A percentile compares a stretch with the other conserved stretches of the same genome.
Conservation (phyloP, 2,797 vertebrate species). For the Sandelia bainsii region DNA sequence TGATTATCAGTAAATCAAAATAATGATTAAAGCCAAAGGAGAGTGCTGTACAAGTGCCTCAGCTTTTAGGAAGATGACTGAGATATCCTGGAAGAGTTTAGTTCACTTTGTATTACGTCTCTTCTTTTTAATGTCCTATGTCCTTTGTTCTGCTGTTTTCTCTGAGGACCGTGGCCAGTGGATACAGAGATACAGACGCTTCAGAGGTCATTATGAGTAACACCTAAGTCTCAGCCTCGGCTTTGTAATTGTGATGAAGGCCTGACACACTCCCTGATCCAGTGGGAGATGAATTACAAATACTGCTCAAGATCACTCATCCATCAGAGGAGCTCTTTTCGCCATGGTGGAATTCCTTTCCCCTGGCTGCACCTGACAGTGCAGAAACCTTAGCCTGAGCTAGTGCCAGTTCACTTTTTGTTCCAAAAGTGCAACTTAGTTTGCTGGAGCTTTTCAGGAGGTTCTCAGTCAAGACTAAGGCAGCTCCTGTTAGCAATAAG, state of each 20-base stretch:
- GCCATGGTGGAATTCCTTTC: constrained; percentile 67
- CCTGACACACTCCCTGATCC: constrained; percentile 40
- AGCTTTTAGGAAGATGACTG: constrained; percentile 37
- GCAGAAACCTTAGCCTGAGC: constrained; percentile 61
- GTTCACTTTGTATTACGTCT: constrained; percentile 22
- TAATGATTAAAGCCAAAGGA: constrained; percentile 39
- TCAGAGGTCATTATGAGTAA: constrained; percentile 41
- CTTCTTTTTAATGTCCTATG: constrained; percentile 10
- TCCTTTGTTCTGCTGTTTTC: constrained; percentile 29
- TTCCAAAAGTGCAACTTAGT: constrained; percentile 60
- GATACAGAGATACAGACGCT: constrained; percentile 35
- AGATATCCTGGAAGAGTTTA: constrained; percentile 32
- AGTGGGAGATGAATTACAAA: constrained; percentile 68
- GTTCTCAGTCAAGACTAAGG: constrained; percentile 43
- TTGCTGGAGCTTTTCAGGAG: constrained; percentile 48
- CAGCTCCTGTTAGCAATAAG: constrained; percentile 48
- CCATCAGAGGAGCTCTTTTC: constrained; percentile 53
- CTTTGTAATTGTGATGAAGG: constrained; percentile 48
- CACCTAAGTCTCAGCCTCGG: constrained; percentile 13
- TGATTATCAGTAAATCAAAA: constrained; percentile 49
- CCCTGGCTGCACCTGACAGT: constrained; percentile 70
- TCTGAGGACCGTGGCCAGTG: constrained; percentile 28
- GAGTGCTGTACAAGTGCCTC: constrained; percentile 2
- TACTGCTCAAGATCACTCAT: constrained; percentile 63
- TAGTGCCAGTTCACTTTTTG: constrained; percentile 31